phyloP scores from a whole-genome alignment of 2,797 vertebrate species.

The Phrynocephalus forsythii region DNA sequence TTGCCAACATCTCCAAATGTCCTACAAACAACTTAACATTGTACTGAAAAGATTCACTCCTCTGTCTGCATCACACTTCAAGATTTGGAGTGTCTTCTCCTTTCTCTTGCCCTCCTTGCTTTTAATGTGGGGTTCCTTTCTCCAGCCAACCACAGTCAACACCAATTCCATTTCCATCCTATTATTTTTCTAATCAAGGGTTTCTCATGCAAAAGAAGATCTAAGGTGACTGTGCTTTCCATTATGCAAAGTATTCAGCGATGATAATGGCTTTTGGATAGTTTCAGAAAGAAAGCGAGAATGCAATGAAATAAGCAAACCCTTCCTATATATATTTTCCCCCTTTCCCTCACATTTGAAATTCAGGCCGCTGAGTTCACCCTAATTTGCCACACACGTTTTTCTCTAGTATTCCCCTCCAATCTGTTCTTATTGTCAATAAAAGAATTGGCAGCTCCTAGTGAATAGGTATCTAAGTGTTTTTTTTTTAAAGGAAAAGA shows the following conservation, averaged over 20 bases:
- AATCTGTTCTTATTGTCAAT: conserved; percentile 49
- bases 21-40: conserved; percentile 59
- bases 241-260: conserved; percentile 77
- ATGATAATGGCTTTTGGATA: conserved; percentile 75
- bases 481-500: conserved; percentile 65
- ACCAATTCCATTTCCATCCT: conserved; percentile 80
- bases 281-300: conserved; percentile 70
- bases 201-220: conserved; percentile 80
- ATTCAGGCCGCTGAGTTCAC: conserved; percentile 69
- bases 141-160: conserved; percentile 74
- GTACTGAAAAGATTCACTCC: conserved; percentile 55
- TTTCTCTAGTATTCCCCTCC: conserved; percentile 49
- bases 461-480: conserved; percentile 61
- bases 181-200: conserved; percentile 82
- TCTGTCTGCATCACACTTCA: conserved; percentile 61
- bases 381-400: conserved; percentile 68
- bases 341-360: conserved; percentile 64
- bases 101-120: conserved; percentile 65
- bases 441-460: conserved; percentile 65
- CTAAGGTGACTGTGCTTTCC: conserved; percentile 70
- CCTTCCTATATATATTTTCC: conserved; percentile 39
- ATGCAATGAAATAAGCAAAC: conserved; percentile 60
- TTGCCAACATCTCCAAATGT: conserved; percentile 21
- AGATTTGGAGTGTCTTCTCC: conserved; percentile 61
- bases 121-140: conserved; percentile 64